These are phyloP conservation scores for Leptinotarsa texana DNA, from an alignment of 1,140 invertebrate species.

Conservation along the genomic window DNA sequence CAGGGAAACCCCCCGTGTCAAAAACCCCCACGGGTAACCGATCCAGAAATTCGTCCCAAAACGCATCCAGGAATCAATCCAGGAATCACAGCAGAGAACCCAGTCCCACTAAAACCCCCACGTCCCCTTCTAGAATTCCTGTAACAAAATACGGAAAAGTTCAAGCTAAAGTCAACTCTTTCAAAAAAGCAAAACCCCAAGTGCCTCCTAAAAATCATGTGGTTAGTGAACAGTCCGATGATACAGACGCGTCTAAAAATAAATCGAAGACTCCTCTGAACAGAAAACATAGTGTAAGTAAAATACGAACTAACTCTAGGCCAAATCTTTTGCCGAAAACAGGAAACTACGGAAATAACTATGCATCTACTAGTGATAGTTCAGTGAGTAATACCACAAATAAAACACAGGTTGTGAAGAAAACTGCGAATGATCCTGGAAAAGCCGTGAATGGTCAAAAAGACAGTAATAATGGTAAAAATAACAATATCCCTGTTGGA, in stretches of 20 bases:
- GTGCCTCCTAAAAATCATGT: conserved; percentile 47
- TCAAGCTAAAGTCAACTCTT: conserved; percentile 52
- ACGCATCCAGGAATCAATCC: conserved; percentile 37
- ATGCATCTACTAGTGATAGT: conserved; percentile 39
- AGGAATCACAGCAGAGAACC: conserved; percentile 44
- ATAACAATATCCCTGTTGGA: conserved; percentile 16
- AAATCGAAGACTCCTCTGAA: conserved; percentile 16
- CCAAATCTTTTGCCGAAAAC: conserved; percentile 40
- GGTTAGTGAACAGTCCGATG: conserved; percentile 42
- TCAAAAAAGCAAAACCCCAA: conserved; percentile 47
- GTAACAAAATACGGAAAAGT: conserved; percentile 49
- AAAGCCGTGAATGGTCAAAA: neutral
- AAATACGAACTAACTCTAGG: conserved; percentile 36
- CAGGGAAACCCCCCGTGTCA: conserved; percentile 15
- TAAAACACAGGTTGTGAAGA: neutral
- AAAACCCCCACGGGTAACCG: neutral
- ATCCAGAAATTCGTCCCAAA: conserved; percentile 25
- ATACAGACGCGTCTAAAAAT: conserved; percentile 32
- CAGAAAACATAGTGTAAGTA: conserved; percentile 42
- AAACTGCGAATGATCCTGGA: neutral
- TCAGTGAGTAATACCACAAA: conserved; percentile 21
- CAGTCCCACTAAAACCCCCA: conserved; percentile 41
- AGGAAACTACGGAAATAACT: conserved; percentile 38
- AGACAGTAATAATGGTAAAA: conserved; percentile 20
- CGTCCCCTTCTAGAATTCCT: conserved; percentile 44